Evolutionary conservation across 2,888 invertebrate genomes (phyloP), one percentile per base, ranked within the genome.

Genomic region (Tetragonula carbonaria): DNA sequence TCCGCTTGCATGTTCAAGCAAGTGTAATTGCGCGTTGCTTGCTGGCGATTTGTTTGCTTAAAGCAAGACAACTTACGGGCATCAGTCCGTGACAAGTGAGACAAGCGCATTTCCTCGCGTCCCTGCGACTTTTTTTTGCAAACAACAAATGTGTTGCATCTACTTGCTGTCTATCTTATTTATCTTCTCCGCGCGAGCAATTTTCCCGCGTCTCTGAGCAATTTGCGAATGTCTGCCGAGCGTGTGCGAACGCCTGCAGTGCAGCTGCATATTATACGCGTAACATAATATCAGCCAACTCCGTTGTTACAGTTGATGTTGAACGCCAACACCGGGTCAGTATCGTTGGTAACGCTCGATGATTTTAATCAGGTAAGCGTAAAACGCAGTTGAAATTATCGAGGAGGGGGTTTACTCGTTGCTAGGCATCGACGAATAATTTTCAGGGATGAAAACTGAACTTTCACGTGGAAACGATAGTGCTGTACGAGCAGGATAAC

Each of bases 281-380:
- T 28, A 57, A 59, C 28, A 50, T 28, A 51, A 59, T 38, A 33
- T 33, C 45, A 45, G 28, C 18, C 45, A 33, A 63, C 38, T 75
- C 55, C 21, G 13, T 23, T 28, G 38, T n/a, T 79, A 6, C 45
- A 38, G 16, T 33, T 28, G 33, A 13, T 8, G 51, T 45, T 45
- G 6, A 38, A 65, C 23, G 68, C 38, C 62, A 51, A 63, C 23
- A 45, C 5, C n/a, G 28, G 28, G 28, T 16, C n/a, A 8, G 1
- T 53, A 62, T 75, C 51, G 3, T 2, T 14, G 53, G 53, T 50
- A 72, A 53, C 53, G 21, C 45, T 50, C 14, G 28, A 62, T 55
- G 59, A 73, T 68, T 78, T 78, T 78, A 72, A 78, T 78, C 53
- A 18, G 33, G 6, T 33, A 33, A 33, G 4, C 33, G 67, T 71